Evolutionary conservation across 1,140 invertebrate species (phyloP).

Genomic region (Drosophila lini): DNA sequence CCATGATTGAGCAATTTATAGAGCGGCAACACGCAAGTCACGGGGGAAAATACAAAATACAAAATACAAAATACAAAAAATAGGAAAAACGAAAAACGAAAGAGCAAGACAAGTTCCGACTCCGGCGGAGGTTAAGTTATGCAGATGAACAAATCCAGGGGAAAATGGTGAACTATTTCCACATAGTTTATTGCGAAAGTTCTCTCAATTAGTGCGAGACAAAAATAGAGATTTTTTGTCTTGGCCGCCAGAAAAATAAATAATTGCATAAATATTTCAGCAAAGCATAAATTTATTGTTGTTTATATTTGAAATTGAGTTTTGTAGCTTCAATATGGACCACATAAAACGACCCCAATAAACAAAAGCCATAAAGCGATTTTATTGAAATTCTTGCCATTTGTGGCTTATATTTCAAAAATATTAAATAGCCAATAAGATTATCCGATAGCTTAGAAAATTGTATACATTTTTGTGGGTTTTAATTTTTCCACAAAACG

Average conservation of each 20-base stretch:
- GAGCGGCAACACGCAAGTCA: constrained; percentile 49
- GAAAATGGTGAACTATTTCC: constrained; percentile 35
- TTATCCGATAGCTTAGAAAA: too few relatives aligned
- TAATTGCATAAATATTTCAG: constrained; percentile 47
- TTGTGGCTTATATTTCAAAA: background rate
- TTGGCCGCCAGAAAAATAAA: constrained; percentile 28
- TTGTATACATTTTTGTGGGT: background rate
- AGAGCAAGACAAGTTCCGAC: constrained; percentile 10
- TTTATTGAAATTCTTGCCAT: constrained; percentile 11
- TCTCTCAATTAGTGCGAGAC: constrained; percentile 46
- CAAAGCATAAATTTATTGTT: constrained; percentile 30
- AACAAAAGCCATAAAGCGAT: constrained; percentile 8
- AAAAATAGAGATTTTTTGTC: constrained; percentile 35
- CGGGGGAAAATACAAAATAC: constrained; percentile 15
- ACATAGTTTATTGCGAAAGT: constrained; percentile 52
- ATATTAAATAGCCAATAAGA: background rate
- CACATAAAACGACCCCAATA: constrained; percentile 27
- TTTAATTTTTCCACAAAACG: background rate
- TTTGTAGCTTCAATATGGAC: constrained; percentile 36
- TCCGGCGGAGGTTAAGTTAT: constrained; percentile 38
- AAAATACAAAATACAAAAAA: constrained; percentile 3
- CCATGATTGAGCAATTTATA: constrained; percentile 63
- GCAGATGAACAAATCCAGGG: constrained; percentile 51
- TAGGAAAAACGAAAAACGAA: constrained; percentile 1
- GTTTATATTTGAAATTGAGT: constrained; percentile 39